Evolutionary conservation across 2,113 vertebrate species (phyloP).

Genomic region (Helogale parvula): DNA sequence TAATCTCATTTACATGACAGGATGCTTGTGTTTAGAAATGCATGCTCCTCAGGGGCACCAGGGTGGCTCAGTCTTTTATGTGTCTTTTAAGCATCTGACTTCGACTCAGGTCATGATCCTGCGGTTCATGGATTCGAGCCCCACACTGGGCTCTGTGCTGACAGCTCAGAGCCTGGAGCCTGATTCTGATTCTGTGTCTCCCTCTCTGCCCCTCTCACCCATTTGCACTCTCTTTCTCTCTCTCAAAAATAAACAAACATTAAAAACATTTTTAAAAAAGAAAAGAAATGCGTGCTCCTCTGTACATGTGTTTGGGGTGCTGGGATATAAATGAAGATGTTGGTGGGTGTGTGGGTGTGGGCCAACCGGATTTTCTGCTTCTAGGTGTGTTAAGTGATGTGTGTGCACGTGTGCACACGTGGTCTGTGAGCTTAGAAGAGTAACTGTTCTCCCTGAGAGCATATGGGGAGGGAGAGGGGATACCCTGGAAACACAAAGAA

Average conservation of each 20-base stretch:
- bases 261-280: too few relatives aligned
- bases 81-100: too few relatives aligned
- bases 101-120: too few relatives aligned
- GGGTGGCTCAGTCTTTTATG: too few relatives aligned
- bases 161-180: too few relatives aligned
- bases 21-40: background rate
- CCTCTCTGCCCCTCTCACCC: too few relatives aligned
- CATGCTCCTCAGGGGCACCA: background rate
- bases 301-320: background rate
- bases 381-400: background rate
- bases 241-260: too few relatives aligned
- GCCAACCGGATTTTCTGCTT: background rate
- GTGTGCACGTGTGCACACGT: background rate
- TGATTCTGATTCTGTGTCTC: too few relatives aligned
- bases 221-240: too few relatives aligned
- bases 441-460: background rate
- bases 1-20: background rate
- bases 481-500: background rate
- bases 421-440: background rate
- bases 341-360: background rate
- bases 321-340: background rate
- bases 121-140: too few relatives aligned
- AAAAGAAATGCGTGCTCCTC: background rate
- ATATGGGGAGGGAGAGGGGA: background rate
- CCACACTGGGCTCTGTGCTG: too few relatives aligned